Evolutionary conservation across 2,797 vertebrate species (phyloP).

Genomic region (Sternarchorhynchus goeldii): DNA sequence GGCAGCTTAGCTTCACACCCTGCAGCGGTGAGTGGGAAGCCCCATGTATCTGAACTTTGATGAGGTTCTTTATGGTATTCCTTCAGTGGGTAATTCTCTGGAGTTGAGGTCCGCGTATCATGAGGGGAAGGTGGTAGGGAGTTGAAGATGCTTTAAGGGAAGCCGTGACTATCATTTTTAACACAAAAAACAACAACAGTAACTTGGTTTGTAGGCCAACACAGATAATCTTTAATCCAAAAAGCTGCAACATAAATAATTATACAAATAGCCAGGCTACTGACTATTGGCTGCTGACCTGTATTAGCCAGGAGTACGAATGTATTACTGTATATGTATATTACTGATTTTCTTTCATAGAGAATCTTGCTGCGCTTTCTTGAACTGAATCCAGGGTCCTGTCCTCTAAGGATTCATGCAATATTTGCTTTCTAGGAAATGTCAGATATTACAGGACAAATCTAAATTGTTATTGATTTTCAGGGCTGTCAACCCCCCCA

Average conservation of each 20-base stretch:
- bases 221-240: too few species aligned
- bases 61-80: slow-evolving; percentile 31
- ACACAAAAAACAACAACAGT: neutral
- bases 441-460: slow-evolving; percentile 7
- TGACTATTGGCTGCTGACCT: too few species aligned
- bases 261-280: too few species aligned
- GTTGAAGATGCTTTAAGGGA: neutral
- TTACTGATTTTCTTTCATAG: neutral
- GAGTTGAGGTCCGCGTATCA: neutral
- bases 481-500: too few species aligned
- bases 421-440: slow-evolving; percentile 45
- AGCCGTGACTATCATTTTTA: neutral
- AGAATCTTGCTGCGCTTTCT: slow-evolving; percentile 8
- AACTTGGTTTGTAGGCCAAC: neutral
- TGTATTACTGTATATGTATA: slow-evolving; percentile 6
- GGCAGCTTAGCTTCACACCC: slow-evolving; percentile 25
- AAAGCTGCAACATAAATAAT: too few species aligned
- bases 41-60: slow-evolving; percentile 25
- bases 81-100: neutral
- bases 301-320: neutral
- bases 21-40: slow-evolving; percentile 20
- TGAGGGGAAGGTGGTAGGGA: neutral
- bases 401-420: slow-evolving; percentile 19
- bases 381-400: slow-evolving; percentile 14
- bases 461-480: too few species aligned